Evolutionary conservation across 1,140 invertebrate genomes (phyloP).

Genomic region (Diprion similis): DNA sequence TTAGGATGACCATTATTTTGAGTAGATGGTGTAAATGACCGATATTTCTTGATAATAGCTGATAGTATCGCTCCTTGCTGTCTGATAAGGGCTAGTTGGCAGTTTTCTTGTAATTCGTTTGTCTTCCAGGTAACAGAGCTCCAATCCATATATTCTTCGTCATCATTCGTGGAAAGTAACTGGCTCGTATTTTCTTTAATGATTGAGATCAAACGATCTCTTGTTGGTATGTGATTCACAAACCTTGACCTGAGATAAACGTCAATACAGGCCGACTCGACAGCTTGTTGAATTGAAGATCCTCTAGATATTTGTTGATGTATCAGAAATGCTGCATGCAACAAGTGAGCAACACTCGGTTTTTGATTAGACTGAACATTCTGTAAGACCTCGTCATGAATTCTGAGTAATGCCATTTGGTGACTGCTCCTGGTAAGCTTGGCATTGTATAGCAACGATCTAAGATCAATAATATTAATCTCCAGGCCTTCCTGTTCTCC

Average conservation of each 20-base stretch:
- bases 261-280: conserved; percentile 68
- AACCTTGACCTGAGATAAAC: conserved; percentile 73
- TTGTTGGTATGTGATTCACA: conserved; percentile 44
- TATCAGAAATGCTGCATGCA: conserved; percentile 69
- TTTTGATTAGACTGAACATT: conserved; percentile 61
- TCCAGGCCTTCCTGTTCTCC: conserved; percentile 50
- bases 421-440: conserved; percentile 59
- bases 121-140: conserved; percentile 40
- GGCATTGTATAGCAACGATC: conserved; percentile 62
- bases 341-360: conserved; percentile 66
- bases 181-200: conserved; percentile 39
- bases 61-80: conserved; percentile 50
- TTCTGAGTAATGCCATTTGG: conserved; percentile 60
- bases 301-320: conserved; percentile 71
- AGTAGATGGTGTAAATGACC: neutral
- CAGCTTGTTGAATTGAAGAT: conserved; percentile 60
- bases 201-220: conserved; percentile 34
- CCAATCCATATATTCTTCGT: conserved; percentile 28
- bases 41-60: conserved; percentile 17
- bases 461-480: conserved; percentile 59
- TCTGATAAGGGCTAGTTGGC: conserved; percentile 41
- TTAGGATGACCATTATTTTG: conserved; percentile 1
- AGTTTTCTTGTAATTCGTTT: conserved; percentile 44
- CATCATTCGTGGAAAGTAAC: neutral
- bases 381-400: conserved; percentile 60